These are phyloP conservation scores for Malurus alboscapulatus DNA, from an alignment of 2,113 vertebrate species.

Conservation along the genomic window DNA sequence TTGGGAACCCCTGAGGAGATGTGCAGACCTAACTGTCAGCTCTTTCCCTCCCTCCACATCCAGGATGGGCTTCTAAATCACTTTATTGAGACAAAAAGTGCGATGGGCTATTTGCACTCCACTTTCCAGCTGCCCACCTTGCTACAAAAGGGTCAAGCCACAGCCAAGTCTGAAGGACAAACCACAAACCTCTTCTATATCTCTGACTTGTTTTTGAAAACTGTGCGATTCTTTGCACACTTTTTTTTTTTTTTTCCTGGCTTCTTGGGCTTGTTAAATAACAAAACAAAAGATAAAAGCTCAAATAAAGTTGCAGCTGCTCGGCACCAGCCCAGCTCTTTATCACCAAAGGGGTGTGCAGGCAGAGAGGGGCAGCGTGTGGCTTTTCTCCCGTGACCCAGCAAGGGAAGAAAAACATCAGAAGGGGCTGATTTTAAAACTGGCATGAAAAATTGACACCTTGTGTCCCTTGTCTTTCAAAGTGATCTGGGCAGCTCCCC, in stretches of 20 bases:
- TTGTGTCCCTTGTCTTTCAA: not conserved
- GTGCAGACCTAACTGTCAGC: not conserved
- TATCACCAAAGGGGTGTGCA: not conserved
- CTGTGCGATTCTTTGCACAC: not conserved
- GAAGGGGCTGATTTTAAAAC: not conserved
- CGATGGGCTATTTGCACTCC: not conserved
- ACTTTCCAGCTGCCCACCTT: not conserved
- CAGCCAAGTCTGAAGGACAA: not conserved
- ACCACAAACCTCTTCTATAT: not conserved
- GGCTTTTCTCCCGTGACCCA: not conserved
- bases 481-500: not conserved
- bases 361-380: not conserved
- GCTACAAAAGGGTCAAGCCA: not conserved
- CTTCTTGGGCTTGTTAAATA: not conserved
- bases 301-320: slow-evolving; percentile 11
- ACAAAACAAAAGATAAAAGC: slow-evolving; percentile 28
- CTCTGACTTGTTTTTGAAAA: not conserved
- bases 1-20: not conserved
- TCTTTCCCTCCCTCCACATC: not conserved
- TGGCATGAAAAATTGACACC: not conserved
- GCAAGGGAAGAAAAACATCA: not conserved
- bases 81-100: not conserved
- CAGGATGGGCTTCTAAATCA: not conserved
- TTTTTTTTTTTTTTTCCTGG: rapidly evolving
- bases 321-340: not conserved